Conservation (phyloP, 2,113 vertebrate genomes). For the Oriolus oriolus region DNA sequence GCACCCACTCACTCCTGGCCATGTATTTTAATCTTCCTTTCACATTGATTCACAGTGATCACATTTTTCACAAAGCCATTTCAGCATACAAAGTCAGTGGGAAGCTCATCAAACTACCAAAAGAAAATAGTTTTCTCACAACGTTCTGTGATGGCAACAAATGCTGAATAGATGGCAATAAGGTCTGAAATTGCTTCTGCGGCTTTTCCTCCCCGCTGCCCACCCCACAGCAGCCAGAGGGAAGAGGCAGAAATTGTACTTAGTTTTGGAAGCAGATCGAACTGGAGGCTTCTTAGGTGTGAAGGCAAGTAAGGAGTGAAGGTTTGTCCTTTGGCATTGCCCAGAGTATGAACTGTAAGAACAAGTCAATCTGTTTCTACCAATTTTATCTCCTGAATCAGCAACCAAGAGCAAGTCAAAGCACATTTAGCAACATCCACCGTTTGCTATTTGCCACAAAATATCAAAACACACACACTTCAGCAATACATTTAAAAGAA, state of each 20-base stretch:
- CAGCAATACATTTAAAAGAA: not conserved
- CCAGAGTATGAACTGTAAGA: not conserved
- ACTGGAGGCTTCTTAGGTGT: not conserved
- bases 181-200: not conserved
- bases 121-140: not conserved
- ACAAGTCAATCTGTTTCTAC: not conserved
- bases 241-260: not conserved
- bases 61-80: not conserved
- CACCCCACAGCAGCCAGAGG: not conserved
- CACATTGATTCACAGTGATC: rapidly evolving
- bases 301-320: not conserved
- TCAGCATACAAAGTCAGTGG: not conserved
- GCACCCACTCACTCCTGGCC: rapidly evolving
- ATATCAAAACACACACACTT: rapidly evolving
- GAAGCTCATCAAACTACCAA: not conserved
- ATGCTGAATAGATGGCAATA: not conserved
- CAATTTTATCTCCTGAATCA: not conserved
- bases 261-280: not conserved
- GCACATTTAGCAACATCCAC: not conserved
- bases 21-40: not conserved
- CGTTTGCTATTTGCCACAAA: not conserved
- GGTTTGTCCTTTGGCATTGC: rapidly evolving
- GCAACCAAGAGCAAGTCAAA: not conserved
- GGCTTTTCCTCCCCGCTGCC: not conserved
- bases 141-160: not conserved